A percentile compares a stretch with the other conserved stretches of the same genome.
Conservation (phyloP, 2,797 vertebrate genomes). For the Chrysocyon brachyurus region DNA sequence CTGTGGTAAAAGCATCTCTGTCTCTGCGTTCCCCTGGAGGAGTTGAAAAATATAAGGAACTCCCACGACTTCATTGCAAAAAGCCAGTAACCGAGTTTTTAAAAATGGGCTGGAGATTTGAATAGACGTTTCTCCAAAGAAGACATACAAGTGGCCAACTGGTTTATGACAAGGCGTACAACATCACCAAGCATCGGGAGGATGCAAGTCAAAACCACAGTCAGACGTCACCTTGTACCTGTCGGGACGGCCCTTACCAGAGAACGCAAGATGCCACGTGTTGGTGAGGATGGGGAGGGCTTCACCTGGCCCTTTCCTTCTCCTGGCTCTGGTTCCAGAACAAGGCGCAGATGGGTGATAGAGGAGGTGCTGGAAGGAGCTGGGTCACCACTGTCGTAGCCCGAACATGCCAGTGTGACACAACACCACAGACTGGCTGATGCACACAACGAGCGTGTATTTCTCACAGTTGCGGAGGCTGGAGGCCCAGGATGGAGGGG, state of each 20-base stretch:
- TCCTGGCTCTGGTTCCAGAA: not conserved
- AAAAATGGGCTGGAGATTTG: slow-evolving; percentile 1
- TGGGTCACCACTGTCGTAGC: not conserved
- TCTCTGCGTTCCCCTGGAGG: not conserved
- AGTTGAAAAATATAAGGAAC: slow-evolving; percentile 16
- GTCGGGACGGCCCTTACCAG: not conserved
- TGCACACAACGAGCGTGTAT: not conserved
- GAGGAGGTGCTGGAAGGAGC: not conserved
- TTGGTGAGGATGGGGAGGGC: not conserved
- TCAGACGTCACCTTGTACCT: not conserved
- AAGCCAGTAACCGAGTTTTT: not conserved
- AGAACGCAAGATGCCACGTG: not conserved
- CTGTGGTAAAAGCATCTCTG: not conserved
- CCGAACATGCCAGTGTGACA: not conserved
- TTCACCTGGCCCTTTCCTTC: not conserved
- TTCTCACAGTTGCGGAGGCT: not conserved
- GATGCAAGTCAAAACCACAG: not conserved
- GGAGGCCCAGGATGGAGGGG: not conserved
- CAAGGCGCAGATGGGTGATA: not conserved
- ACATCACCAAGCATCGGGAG: not conserved
- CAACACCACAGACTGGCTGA: not conserved
- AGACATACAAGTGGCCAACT: not conserved
- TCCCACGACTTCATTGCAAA: not conserved
- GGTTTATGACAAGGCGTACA: not conserved
- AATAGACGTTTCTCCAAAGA: not conserved